Evolutionary conservation across 1,140 invertebrate genomes (phyloP).

Genomic region (Drosophila kurseongensis): DNA sequence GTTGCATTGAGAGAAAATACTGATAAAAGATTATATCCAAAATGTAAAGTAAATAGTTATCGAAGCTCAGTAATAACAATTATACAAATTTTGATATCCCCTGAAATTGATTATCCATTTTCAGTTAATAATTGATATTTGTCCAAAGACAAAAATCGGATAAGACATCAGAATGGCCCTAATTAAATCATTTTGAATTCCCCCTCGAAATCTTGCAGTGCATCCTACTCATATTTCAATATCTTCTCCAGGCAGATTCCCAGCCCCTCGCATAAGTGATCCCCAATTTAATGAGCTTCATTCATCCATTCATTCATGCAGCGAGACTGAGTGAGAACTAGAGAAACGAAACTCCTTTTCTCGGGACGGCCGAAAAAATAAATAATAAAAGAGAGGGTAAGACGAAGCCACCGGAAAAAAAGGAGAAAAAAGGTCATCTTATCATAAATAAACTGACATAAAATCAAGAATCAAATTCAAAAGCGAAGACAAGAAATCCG

Average conservation of each 20-base stretch:
- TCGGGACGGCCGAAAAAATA: conserved; percentile 26
- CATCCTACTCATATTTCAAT: conserved; percentile 68
- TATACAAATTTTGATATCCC: no score
- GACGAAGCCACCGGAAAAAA: conserved; percentile 26
- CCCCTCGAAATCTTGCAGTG: conserved; percentile 44
- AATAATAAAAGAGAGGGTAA: conserved; percentile 17
- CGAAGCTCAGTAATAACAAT: no score
- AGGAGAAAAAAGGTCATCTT: conserved; percentile 73
- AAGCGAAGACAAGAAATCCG: conserved; percentile 73
- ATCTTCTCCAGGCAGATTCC: conserved; percentile 54
- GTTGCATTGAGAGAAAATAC: conserved; percentile 5
- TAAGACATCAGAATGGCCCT: no score
- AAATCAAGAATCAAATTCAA: conserved; percentile 84
- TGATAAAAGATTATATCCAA: neutral
- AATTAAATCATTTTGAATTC: neutral
- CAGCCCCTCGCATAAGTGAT: conserved; percentile 53
- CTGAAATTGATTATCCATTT: no score
- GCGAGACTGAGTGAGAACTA: conserved; percentile 43
- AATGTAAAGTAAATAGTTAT: no score
- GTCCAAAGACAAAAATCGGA: no score
- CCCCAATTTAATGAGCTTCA: conserved; percentile 80
- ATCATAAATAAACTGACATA: conserved; percentile 84
- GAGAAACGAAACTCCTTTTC: conserved; percentile 59
- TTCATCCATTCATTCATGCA: conserved; percentile 70
- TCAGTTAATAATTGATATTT: no score